Evolutionary conservation across 2,797 vertebrate genomes (phyloP).

Genomic region (Lutjanus campechanus): DNA sequence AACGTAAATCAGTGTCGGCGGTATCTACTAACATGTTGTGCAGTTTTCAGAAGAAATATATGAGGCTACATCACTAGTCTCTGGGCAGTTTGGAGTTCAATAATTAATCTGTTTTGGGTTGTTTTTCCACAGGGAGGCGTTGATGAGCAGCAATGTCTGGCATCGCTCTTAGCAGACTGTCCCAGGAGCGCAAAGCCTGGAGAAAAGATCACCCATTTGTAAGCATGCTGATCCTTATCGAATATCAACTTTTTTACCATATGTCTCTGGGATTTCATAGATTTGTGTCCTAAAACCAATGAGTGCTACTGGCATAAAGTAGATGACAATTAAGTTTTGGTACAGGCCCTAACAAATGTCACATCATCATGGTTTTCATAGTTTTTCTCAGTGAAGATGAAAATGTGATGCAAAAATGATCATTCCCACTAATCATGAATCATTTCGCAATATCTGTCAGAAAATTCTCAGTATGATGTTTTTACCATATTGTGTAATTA

Average conservation of each 20-base stretch:
- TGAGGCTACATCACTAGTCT: fast-evolving
- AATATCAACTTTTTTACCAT: not conserved
- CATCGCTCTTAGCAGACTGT: slow-evolving; percentile 87
- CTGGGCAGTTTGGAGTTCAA: not conserved
- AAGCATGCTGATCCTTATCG: slow-evolving; percentile 27
- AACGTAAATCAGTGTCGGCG: not conserved
- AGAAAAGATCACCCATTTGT: slow-evolving; percentile 87
- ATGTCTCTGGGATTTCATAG: not conserved
- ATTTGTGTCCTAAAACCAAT: too few relatives aligned
- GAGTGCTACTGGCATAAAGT: not conserved
- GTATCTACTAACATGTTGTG: fast-evolving
- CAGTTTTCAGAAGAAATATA: fast-evolving
- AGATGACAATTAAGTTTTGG: not conserved
- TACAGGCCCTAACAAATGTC: too few relatives aligned
- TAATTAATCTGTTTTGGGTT: slow-evolving; percentile 39
- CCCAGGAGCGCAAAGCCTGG: slow-evolving; percentile 87
- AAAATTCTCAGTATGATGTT: too few relatives aligned
- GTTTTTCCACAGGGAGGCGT: slow-evolving; percentile 81
- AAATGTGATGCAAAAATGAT: too few relatives aligned
- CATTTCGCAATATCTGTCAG: too few relatives aligned
- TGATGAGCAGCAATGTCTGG: slow-evolving; percentile 86
- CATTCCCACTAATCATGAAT: too few relatives aligned
- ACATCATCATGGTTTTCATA: too few relatives aligned
- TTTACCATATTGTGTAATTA: too few relatives aligned
- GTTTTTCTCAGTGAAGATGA: too few relatives aligned